Evolutionary conservation across 2,888 invertebrate species (phyloP), one percentile per base, ranked within the genome.

Genomic region (Notocelia uddmanniana): DNA sequence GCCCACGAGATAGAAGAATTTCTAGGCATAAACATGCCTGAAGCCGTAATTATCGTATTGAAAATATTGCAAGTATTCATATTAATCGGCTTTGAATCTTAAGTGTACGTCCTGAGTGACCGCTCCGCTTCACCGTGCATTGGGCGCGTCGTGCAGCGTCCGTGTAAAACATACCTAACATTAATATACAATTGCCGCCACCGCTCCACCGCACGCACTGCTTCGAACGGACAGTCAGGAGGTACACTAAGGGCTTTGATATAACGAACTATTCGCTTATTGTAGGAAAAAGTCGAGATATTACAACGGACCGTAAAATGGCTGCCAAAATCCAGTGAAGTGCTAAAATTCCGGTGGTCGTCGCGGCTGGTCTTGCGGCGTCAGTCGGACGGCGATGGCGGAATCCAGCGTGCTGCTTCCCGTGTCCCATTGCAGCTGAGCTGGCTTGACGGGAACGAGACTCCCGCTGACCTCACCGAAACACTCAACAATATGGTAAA

Each of bases 401-500:
- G 74, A 19, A 87, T 90, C 68, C 68, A 72, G 10, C 55, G 71
- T 2, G 81, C 79, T 11, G 78, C 81, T 3, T 88, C 86, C 0
- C 41, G 77, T 18, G 83, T 83, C 0, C 79, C 75, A 15, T 76
- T 93, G 18, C 74, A 75, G 18, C 67, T 92, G 11, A 79, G 82
- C 54, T 76, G 73, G n/a, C 80, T 91, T 59, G 83, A 86, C 62
- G 84, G 82, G 5, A 84, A 84, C 1, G 86, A 88, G 54, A 81
- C 82, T 2, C 74, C 86, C 2, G 81, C 81, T n/a, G 68, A 78
- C 54, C 80, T 90, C 26, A 80, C 82, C 6, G 74, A 74, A 2
- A 75, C 74, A 57, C 85, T 94, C 8, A 93, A 93, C 75, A 69
- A 80, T 54, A 88, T 88, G 90, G 93, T 92, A 82, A 78, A 37